Evolutionary conservation across 2,113 vertebrate genomes (phyloP), one percentile per base, ranked within the genome.

Genomic region (Piprites chloris): DNA sequence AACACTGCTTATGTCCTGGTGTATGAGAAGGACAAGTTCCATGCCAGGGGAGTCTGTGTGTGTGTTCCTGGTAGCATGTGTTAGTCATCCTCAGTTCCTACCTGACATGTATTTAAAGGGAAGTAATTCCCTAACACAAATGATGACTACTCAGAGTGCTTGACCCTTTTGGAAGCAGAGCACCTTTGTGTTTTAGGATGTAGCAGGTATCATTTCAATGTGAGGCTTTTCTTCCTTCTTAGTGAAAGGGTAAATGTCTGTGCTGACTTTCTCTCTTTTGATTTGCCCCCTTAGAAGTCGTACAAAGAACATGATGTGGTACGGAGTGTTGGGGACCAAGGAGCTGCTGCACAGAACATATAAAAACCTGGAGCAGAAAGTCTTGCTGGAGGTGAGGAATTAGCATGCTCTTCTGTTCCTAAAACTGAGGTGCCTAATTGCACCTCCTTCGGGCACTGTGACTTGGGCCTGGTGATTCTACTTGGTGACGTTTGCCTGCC

Each of bases 271-370:
- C 28, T 82, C 17, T 73, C 35, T 63, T 87, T 84, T 89, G 23
- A 46, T 94, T 88, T 89, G 5, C 11, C 5, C 28, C 41, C 35
- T 82, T 75, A 99, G 99, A 98, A 99, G 99, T 95, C 98, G 99
- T n/a, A 99, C 99, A 32, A 99, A 99, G 97, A 99, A 99, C 97
- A 98, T 99, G 99, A 99, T 99, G 99, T 99, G 99, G 99, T 99
- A 99, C 0, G 99, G 99, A 17, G 99, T 99, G 9, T 89, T 99
- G 28, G 99, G 99, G 59, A 99, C 99, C 93, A 99, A 99, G 90
- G 99, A 99, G 93, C 93, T 99, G 83, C 98, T 99, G 32, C 99
- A 99, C 89, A 98, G 99, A 92, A 99, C 99, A 23, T 99, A 99
- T 24, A 99, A 97, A 98, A 99, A 99, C 97, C 97, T 99, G 95